These are phyloP conservation scores for Zaprionus ghesquierei DNA, from an alignment of 1,140 invertebrate species.

Conservation along the genomic window DNA sequence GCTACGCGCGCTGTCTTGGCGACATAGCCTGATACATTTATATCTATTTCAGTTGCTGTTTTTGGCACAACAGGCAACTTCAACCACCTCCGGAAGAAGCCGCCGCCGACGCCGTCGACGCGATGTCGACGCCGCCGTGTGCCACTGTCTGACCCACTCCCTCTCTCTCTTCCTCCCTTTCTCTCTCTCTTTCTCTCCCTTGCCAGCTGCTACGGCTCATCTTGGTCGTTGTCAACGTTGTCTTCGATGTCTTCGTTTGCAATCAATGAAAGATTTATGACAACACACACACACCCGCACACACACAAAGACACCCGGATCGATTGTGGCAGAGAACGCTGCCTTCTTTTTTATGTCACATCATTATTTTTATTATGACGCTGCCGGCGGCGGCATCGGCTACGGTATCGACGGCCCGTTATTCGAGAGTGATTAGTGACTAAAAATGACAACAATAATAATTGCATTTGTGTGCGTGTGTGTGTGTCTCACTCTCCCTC, in stretches of 20 bases:
- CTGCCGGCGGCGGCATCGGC: slow-evolving; percentile 41
- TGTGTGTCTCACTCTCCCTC: slow-evolving; percentile 1
- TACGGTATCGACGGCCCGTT: slow-evolving; percentile 36
- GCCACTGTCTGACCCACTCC: slow-evolving; percentile 2
- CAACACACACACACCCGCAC: slow-evolving; percentile 48
- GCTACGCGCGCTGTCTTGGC: slow-evolving; percentile 27
- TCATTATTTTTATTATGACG: slow-evolving; percentile 79
- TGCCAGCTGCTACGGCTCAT: slow-evolving; percentile 32
- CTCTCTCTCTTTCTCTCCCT: background rate
- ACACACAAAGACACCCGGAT: background rate
- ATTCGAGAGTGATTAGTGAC: slow-evolving; percentile 78
- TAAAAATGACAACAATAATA: slow-evolving; percentile 57
- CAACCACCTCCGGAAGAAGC: slow-evolving; percentile 15
- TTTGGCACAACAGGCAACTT: slow-evolving; percentile 32
- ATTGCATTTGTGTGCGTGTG: slow-evolving; percentile 35
- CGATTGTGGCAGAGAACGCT: slow-evolving; percentile 12
- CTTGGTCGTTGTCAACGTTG: slow-evolving; percentile 51
- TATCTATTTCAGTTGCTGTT: slow-evolving; percentile 73
- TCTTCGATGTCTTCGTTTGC: slow-evolving; percentile 75
- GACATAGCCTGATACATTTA: slow-evolving; percentile 65
- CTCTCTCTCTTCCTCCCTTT: background rate
- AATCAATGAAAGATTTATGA: slow-evolving; percentile 80
- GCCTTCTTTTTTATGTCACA: slow-evolving; percentile 72
- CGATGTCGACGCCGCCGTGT: no score
- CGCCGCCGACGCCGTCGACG: background rate